A percentile compares a stretch with the other conserved stretches of the same genome.
Conservation (phyloP, 2,797 vertebrate genomes). For the Miichthys miiuy region DNA sequence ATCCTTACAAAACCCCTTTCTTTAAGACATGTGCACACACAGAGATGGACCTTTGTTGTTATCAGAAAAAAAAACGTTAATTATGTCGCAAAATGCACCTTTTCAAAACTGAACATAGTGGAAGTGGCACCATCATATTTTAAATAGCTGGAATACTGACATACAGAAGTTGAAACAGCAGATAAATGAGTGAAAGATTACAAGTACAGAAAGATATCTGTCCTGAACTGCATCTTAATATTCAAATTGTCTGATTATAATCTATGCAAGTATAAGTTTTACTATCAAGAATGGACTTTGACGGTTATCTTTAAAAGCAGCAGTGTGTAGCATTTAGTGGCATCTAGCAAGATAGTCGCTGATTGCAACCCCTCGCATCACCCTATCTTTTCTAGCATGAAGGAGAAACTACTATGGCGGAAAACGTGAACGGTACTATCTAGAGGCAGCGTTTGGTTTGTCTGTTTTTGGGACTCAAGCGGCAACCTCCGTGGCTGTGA, state of each 20-base stretch:
- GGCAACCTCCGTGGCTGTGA: too few species aligned
- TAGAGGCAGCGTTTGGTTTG: too few species aligned
- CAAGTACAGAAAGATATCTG: background rate
- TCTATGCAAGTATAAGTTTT: background rate
- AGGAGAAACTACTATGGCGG: too few species aligned
- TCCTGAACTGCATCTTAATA: background rate
- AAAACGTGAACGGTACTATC: too few species aligned
- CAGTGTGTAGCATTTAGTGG: too few species aligned
- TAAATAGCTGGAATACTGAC: too few species aligned
- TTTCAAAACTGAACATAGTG: background rate
- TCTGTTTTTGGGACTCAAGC: too few species aligned
- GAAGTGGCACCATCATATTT: background rate
- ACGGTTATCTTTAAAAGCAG: background rate
- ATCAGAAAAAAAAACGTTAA: background rate
- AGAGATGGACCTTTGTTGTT: too few species aligned
- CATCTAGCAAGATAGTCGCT: too few species aligned
- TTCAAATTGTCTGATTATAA: background rate
- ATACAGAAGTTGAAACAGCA: too few species aligned
- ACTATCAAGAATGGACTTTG: background rate
- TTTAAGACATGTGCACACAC: background rate
- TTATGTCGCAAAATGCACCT: background rate
- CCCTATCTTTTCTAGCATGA: too few species aligned
- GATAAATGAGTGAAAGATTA: background rate
- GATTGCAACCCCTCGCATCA: too few species aligned
- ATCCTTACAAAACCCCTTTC: background rate